These are phyloP conservation scores for Centruroides sculpturatus DNA, from an alignment of 1,140 invertebrate species.

Conservation along the genomic window DNA sequence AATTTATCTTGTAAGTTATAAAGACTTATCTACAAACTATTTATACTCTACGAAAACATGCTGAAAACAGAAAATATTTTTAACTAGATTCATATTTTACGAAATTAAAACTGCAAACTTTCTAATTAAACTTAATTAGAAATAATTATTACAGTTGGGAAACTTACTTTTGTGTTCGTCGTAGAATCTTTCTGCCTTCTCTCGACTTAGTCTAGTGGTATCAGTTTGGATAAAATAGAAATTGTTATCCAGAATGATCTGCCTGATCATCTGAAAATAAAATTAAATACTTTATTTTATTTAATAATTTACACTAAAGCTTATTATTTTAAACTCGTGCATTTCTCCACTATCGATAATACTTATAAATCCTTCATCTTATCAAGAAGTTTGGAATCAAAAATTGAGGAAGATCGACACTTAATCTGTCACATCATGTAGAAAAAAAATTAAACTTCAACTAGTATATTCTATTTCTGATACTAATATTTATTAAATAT, in stretches of 20 bases:
- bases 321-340: too few relatives aligned
- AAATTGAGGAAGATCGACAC: too few relatives aligned
- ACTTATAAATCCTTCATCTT: too few relatives aligned
- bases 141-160: background rate
- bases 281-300: background rate
- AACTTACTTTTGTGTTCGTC: conserved; percentile 49
- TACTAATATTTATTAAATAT: too few relatives aligned
- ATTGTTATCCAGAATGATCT: conserved; percentile 49
- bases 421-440: too few relatives aligned
- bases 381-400: too few relatives aligned
- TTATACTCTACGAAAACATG: background rate
- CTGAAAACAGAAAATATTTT: conserved; percentile 1
- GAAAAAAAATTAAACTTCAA: too few relatives aligned
- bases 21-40: too few relatives aligned
- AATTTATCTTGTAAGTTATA: too few relatives aligned
- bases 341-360: too few relatives aligned
- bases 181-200: conserved; percentile 63
- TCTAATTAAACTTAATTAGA: background rate
- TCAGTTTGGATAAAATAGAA: conserved; percentile 60
- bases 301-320: too few relatives aligned
- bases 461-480: too few relatives aligned
- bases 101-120: conserved; percentile 6
- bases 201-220: conserved; percentile 40
- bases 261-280: conserved; percentile 11
- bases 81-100: conserved; percentile 1